Percentiles rank a stretch among this genome's conserved stretches.
phyloP scores from a whole-genome alignment of 2,797 vertebrate genomes.

The Dermochelys coriacea region DNA sequence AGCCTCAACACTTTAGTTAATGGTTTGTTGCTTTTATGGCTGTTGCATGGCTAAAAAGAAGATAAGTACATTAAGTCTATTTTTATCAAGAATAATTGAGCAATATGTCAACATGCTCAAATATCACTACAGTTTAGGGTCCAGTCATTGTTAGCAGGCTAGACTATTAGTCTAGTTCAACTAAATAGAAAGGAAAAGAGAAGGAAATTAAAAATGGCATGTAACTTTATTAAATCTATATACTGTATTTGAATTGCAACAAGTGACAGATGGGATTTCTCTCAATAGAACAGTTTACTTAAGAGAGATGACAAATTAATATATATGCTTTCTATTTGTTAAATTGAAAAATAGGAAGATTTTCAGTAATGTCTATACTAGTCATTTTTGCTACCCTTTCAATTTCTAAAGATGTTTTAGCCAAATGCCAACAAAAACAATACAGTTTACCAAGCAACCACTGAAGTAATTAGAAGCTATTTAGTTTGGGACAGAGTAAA shows the following conservation, averaged over 20 bases:
- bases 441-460: constrained; percentile 32
- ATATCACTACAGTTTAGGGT: neutral
- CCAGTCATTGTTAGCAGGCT: neutral
- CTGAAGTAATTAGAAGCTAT: constrained; percentile 27
- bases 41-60: neutral
- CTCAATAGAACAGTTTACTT: neutral
- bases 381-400: neutral
- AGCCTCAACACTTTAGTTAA: neutral
- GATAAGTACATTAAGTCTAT: neutral
- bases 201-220: neutral
- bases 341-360: neutral
- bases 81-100: neutral
- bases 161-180: neutral
- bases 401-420: neutral
- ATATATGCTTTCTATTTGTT: constrained; percentile 11
- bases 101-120: neutral
- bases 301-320: constrained; percentile 13
- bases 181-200: neutral
- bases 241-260: neutral
- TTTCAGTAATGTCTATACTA: neutral
- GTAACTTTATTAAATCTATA: neutral
- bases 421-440: constrained; percentile 36
- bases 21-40: neutral
- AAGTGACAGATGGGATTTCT: neutral
- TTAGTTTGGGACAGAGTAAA: constrained; percentile 31